phyloP scores from a whole-genome alignment of 1,140 invertebrate genomes.

The Penaeus chinensis region DNA sequence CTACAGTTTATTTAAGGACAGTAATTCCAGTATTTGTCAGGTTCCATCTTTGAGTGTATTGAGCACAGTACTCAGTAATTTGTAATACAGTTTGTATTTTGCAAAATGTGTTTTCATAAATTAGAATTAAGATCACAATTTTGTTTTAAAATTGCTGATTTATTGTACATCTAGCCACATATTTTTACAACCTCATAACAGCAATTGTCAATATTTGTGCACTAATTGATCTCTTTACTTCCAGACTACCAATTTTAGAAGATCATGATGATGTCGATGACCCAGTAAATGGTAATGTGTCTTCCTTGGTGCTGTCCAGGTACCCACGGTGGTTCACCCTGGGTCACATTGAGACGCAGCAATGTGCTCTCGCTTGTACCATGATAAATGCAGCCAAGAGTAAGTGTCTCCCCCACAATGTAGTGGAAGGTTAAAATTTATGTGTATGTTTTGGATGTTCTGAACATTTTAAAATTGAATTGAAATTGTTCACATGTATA shows the following conservation, averaged over 20 bases:
- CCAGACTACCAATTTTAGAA: conserved; percentile 81
- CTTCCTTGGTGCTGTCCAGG: conserved; percentile 72
- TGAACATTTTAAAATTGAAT: conserved; percentile 5
- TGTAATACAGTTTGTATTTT: neutral
- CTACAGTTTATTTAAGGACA: neutral
- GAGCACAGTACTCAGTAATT: neutral
- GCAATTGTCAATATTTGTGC: neutral
- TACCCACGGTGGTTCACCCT: conserved; percentile 80
- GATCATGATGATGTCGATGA: conserved; percentile 77
- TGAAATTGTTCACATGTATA: too few relatives aligned
- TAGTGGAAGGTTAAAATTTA: too few relatives aligned
- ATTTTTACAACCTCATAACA: too few relatives aligned
- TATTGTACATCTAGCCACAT: too few relatives aligned
- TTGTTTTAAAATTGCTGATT: too few relatives aligned
- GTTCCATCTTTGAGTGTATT: too few relatives aligned
- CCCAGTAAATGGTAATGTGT: conserved; percentile 67
- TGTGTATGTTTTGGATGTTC: too few relatives aligned
- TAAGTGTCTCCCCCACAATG: conserved; percentile 65
- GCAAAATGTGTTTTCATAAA: too few relatives aligned
- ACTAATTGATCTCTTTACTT: conserved; percentile 56
- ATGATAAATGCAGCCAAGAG: conserved; percentile 81
- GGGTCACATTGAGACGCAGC: conserved; percentile 83
- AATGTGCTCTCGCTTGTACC: conserved; percentile 82
- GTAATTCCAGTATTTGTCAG: too few relatives aligned
- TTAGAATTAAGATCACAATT: too few relatives aligned